phyloP scores from a whole-genome alignment of 1,140 invertebrate species.

The Elysia chlorotica region DNA sequence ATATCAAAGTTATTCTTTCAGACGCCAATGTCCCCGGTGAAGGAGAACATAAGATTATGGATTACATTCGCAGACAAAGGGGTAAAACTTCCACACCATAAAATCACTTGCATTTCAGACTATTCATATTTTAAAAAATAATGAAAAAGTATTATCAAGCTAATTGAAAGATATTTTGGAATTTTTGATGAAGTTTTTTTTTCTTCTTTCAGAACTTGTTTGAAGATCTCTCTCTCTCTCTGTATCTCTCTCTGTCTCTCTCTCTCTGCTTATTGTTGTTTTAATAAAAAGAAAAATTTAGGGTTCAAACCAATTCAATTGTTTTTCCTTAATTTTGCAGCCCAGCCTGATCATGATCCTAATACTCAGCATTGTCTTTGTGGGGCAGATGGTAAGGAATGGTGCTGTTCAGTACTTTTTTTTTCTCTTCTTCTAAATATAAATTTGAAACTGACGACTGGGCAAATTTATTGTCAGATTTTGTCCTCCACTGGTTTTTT shows the following conservation, averaged over 20 bases:
- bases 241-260: neutral
- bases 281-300: neutral
- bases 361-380: conserved; percentile 97
- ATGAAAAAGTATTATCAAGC: no score
- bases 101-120: neutral
- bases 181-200: neutral
- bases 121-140: no score
- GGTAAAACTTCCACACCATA: no score
- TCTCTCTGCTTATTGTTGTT: no score
- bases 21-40: conserved; percentile 99
- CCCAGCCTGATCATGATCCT: conserved; percentile 94
- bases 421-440: conserved; percentile 1
- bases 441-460: neutral
- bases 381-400: conserved; percentile 92
- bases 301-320: no score
- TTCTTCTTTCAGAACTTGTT: neutral
- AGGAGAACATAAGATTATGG: conserved; percentile 99
- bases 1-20: conserved; percentile 92
- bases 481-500: no score
- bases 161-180: neutral
- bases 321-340: no score
- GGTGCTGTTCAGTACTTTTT: no score
- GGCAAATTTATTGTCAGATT: no score
- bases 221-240: neutral
- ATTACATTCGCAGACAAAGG: conserved; percentile 94